phyloP scores from a whole-genome alignment of 2,113 vertebrate genomes.

The Cisticola juncidis region DNA sequence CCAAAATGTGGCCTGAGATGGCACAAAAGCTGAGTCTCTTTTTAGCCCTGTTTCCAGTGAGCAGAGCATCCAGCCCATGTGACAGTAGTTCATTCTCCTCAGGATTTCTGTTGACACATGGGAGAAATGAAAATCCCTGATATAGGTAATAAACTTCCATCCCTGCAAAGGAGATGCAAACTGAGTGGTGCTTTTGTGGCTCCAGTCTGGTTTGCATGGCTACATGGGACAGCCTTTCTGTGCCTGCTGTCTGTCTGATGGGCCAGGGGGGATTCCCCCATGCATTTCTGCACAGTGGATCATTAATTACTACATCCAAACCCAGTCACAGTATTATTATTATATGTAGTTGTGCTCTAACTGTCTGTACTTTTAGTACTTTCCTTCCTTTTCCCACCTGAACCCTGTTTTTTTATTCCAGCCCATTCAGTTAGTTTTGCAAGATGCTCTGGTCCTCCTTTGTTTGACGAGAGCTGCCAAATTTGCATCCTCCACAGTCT shows the following conservation, averaged over 20 bases:
- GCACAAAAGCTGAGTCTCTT: neutral
- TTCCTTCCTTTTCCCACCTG: neutral
- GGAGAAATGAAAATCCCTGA: neutral
- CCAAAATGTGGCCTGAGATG: neutral
- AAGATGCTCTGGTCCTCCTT: neutral
- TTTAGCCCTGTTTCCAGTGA: neutral
- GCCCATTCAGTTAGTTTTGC: neutral
- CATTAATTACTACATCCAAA: neutral
- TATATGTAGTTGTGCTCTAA: neutral
- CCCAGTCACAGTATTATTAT: neutral
- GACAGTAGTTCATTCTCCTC: neutral
- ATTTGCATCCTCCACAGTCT: neutral
- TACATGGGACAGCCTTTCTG: neutral
- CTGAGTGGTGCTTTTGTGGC: neutral
- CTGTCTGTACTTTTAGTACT: neutral
- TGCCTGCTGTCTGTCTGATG: neutral
- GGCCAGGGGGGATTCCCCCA: neutral
- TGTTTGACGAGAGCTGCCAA: neutral
- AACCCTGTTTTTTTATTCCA: neutral
- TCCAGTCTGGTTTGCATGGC: neutral
- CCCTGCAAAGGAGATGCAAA: neutral
- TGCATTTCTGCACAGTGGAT: neutral
- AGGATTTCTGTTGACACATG: neutral
- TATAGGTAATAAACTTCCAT: neutral
- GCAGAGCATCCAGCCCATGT: neutral